A percentile compares a stretch with the other conserved stretches of the same genome.
phyloP scores from a whole-genome alignment of 2,113 vertebrate genomes.

The Corvus hawaiiensis region DNA sequence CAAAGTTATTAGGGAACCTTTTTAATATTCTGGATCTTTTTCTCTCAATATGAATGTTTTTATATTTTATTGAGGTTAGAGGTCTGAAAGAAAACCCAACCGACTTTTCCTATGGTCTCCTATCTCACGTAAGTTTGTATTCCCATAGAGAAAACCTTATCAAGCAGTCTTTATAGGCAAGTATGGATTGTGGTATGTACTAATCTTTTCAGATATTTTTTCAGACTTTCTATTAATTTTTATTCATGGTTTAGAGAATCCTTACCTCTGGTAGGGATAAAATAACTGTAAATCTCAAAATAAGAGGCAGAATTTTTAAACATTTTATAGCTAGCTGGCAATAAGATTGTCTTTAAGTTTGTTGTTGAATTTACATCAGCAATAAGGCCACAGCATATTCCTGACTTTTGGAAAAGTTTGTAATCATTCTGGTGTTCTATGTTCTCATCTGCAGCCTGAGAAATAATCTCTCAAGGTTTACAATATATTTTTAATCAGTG shows the following conservation, averaged over 20 bases:
- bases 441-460: background rate
- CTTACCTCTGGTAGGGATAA: background rate
- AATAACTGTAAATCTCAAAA: background rate
- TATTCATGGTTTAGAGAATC: background rate
- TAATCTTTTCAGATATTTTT: background rate
- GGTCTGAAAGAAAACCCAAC: background rate
- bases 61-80: background rate
- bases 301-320: background rate
- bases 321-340: background rate
- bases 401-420: background rate
- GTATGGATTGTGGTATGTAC: background rate
- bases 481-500: background rate
- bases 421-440: background rate
- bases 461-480: background rate
- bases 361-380: background rate
- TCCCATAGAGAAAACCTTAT: background rate
- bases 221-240: background rate
- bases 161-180: background rate
- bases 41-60: background rate
- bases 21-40: background rate
- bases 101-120: background rate
- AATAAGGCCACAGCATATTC: background rate
- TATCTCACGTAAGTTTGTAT: background rate
- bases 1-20: background rate
- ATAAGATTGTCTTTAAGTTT: background rate